Base-by-base conservation (phyloP, 1,140 invertebrate species). In the Cyclargus thomasi region DNA sequence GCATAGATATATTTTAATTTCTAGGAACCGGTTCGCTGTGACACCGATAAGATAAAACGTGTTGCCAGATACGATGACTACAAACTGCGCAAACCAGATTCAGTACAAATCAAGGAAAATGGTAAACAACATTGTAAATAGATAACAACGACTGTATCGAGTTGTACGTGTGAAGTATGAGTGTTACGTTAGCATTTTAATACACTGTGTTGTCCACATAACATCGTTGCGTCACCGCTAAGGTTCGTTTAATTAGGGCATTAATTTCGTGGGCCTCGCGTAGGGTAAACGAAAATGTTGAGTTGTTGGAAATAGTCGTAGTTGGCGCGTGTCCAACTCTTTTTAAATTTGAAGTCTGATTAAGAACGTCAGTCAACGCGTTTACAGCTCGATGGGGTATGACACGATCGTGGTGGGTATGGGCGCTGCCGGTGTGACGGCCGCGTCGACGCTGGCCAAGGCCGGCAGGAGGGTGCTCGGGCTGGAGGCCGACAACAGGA, bases 351-450 rank as follows among this genome's bases (percentile, higher is more conserved):
- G 39, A 11, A 47, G 14, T 47, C 3, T 47, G 14, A 14, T 16
- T 11, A 47, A 16, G 1, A 14, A 16, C 14, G 39, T 47, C 10
- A 47, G 11, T 47, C 39, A 16, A 47, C 39, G 39, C 10, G 39
- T 47, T 16, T 47, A 11, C 14, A 47, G 39, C 14, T 47, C 39
- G 0, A 47, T 47, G 39, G 39, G 11, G 3, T 64, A 64, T 10
- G 63, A 64, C 47, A 64, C 63, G 1, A 64, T 64, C 18, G 63
- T 64, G 35, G 36, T 64, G 29, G 63, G 63, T 14, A 16, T 64
- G 4, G 63, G 63, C 29, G 63, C 63, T 7, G 63, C 63, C 36
- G 63, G 63, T 4, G 17, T 64, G 29, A 36, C 63, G n/a, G 63
- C 63, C 20, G 63, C 29, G 10, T 47, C 63, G 4, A 64, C 63